A percentile compares a stretch with the other conserved stretches of the same genome.
Evolutionary conservation across 2,113 vertebrate species (phyloP).

Genomic region (Phylloscopus whistleri): DNA sequence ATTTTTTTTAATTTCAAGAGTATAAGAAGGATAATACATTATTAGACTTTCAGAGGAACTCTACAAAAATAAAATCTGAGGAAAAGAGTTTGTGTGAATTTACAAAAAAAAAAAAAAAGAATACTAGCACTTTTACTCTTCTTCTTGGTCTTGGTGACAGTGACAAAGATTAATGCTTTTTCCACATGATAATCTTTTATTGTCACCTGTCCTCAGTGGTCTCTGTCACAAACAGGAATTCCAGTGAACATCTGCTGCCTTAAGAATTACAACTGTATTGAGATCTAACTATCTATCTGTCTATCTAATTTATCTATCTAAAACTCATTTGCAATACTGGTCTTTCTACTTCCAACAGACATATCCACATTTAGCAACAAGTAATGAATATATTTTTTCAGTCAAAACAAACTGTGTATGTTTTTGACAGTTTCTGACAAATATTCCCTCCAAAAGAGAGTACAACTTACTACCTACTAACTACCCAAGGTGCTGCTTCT

Average conservation of each 20-base stretch:
- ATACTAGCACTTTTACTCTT: neutral
- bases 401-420: neutral
- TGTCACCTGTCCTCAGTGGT: neutral
- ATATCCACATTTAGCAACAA: neutral
- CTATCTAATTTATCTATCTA: neutral
- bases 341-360: neutral
- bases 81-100: neutral
- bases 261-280: neutral
- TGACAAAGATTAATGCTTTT: neutral
- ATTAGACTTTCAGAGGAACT: neutral
- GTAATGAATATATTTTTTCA: neutral
- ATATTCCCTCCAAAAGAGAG: neutral
- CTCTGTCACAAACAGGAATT: neutral
- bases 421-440: neutral
- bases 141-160: neutral
- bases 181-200: neutral
- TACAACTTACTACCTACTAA: neutral
- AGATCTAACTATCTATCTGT: neutral
- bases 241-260: neutral
- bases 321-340: neutral
- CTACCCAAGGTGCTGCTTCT: neutral
- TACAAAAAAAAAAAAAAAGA: neutral
- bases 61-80: neutral
- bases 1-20: neutral
- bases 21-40: neutral